A percentile compares a stretch with the other conserved stretches of the same genome.
Conservation (phyloP, 1,140 invertebrate species). For the Drosophila simulans region DNA sequence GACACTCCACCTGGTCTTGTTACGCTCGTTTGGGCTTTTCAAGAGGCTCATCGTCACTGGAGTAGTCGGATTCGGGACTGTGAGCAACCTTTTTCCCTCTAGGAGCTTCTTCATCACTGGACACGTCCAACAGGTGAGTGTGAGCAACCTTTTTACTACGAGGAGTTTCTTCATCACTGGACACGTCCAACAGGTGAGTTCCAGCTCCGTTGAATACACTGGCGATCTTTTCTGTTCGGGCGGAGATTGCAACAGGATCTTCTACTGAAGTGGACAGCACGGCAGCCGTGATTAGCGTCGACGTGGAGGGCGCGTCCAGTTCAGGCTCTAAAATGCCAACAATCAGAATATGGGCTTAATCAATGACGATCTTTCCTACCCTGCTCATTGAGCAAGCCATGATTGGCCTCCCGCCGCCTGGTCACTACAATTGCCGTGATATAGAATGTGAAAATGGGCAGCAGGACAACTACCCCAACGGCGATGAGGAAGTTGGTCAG, state of each 20-base stretch:
- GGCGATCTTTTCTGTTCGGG: slow-evolving; percentile 37
- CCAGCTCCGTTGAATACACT: neutral
- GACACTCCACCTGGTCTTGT: neutral
- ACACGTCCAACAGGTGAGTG: neutral
- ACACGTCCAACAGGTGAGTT: neutral
- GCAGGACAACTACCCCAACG: slow-evolving; percentile 36
- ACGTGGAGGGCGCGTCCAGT: slow-evolving; percentile 57
- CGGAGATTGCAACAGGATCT: neutral
- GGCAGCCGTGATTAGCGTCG: slow-evolving; percentile 55
- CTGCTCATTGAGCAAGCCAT: slow-evolving; percentile 62
- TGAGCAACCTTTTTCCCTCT: neutral
- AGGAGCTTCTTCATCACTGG: neutral
- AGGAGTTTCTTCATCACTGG: neutral
- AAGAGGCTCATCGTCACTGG: slow-evolving; percentile 21
- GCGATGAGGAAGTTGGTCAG: slow-evolving; percentile 42
- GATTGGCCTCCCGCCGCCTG: slow-evolving; percentile 62
- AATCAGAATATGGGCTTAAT: neutral
- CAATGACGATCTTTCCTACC: neutral
- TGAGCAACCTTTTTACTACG: neutral
- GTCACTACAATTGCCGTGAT: slow-evolving; percentile 48
- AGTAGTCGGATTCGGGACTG: neutral
- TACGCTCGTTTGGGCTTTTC: slow-evolving; percentile 20
- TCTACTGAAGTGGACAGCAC: slow-evolving; percentile 47
- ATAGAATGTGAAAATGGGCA: slow-evolving; percentile 69
- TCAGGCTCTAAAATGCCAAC: slow-evolving; percentile 28